Conservation (phyloP, 2,113 vertebrate species). For the Hypanus sabinus region DNA sequence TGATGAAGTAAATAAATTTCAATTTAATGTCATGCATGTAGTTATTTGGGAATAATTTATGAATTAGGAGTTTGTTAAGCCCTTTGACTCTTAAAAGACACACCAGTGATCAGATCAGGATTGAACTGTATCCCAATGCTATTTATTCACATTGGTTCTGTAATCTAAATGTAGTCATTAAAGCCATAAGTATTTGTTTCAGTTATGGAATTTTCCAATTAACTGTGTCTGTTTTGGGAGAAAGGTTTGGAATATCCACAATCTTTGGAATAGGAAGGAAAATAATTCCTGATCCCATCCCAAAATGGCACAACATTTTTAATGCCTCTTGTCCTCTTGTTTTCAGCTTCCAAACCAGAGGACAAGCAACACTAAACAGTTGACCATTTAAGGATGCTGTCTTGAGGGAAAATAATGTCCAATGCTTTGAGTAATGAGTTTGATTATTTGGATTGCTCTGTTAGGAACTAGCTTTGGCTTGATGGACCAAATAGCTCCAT, state of each 20-base stretch:
- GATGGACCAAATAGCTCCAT: too few relatives aligned
- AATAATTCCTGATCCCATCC: not conserved
- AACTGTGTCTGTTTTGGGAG: not conserved
- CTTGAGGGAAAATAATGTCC: too few relatives aligned
- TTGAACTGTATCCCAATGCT: not conserved
- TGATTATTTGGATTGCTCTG: too few relatives aligned
- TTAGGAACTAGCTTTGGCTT: too few relatives aligned
- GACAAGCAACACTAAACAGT: not conserved
- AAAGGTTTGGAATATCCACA: not conserved
- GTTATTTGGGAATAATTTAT: not conserved
- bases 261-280: not conserved
- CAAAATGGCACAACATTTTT: not conserved
- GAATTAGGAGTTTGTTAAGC: not conserved
- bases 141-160: not conserved
- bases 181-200: not conserved
- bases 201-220: not conserved
- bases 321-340: not conserved
- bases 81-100: not conserved
- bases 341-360: not conserved
- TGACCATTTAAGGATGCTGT: too few relatives aligned
- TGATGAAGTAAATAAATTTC: not conserved
- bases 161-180: not conserved
- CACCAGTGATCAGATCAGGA: not conserved
- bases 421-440: too few relatives aligned
- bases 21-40: not conserved